phyloP scores from a whole-genome alignment of 1,140 invertebrate genomes.

The Drosophila ambigua region DNA sequence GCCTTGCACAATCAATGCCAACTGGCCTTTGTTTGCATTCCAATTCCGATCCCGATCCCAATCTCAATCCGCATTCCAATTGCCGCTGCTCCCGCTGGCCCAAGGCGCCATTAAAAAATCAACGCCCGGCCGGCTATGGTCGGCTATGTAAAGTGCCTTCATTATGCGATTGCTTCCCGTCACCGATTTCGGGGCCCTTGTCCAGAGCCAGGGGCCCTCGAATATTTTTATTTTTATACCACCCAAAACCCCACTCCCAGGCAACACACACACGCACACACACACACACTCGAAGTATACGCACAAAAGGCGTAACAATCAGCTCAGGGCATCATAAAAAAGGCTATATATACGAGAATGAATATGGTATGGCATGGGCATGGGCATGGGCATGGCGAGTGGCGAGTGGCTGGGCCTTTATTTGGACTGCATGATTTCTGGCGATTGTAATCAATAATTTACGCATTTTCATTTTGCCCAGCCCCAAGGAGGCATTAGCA shows the following conservation, averaged over 20 bases:
- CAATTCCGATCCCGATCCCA: constrained; percentile 36
- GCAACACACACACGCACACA: background rate
- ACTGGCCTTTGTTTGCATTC: constrained; percentile 68
- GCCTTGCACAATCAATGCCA: constrained; percentile 68
- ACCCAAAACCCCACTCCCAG: constrained; percentile 12
- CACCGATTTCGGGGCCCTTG: background rate
- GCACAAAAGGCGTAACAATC: constrained; percentile 73
- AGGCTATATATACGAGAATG: constrained; percentile 46
- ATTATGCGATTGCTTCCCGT: constrained; percentile 61
- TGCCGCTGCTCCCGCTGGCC: constrained; percentile 20
- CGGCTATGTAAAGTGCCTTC: constrained; percentile 67
- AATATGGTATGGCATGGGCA: background rate
- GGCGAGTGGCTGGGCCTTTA: constrained; percentile 20
- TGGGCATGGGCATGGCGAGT: too few relatives aligned
- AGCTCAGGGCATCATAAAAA: constrained; percentile 62
- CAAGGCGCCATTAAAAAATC: constrained; percentile 73
- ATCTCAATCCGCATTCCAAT: constrained; percentile 45
- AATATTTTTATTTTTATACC: constrained; percentile 56
- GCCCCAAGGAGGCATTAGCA: constrained; percentile 76
- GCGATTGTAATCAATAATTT: constrained; percentile 82
- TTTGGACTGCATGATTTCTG: constrained; percentile 63
- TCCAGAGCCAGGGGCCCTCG: constrained; percentile 43
- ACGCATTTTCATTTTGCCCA: constrained; percentile 76
- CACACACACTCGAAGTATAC: constrained; percentile 10
- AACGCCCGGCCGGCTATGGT: constrained; percentile 39